A percentile compares a stretch with the other conserved stretches of the same genome.
phyloP scores from a whole-genome alignment of 2,888 invertebrate genomes.

The Apomyelois bistriatella region DNA sequence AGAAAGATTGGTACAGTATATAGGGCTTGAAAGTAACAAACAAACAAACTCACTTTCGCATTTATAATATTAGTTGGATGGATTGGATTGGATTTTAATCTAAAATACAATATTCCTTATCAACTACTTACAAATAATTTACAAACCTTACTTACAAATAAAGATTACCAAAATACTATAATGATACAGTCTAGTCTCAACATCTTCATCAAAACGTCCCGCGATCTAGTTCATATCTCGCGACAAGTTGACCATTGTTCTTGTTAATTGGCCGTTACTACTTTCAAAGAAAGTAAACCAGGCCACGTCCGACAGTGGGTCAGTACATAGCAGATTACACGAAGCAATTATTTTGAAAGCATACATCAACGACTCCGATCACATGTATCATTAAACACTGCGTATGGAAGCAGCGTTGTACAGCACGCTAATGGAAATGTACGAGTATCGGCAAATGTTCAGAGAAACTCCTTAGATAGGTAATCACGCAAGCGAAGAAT shows the following conservation, averaged over 20 bases:
- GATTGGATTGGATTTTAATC: no score
- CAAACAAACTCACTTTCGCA: no score
- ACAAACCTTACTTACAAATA: no score
- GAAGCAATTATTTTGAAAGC: constrained; percentile 21
- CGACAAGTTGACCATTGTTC: constrained; percentile 31
- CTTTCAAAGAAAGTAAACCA: constrained; percentile 37
- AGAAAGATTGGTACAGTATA: no score
- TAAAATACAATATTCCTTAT: no score
- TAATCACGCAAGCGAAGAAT: constrained; percentile 56
- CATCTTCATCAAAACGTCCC: neutral
- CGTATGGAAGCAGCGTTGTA: constrained; percentile 35
- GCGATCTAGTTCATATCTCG: constrained; percentile 20
- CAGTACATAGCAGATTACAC: constrained; percentile 32
- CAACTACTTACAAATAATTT: no score
- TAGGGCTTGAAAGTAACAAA: no score
- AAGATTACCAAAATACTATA: no score
- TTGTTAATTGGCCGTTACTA: constrained; percentile 24
- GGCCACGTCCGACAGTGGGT: constrained; percentile 45
- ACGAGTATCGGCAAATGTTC: constrained; percentile 18
- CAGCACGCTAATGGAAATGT: constrained; percentile 2
- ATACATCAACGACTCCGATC: constrained; percentile 31
- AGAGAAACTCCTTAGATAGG: constrained; percentile 46
- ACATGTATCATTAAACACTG: constrained; percentile 12
- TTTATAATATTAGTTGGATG: no score
- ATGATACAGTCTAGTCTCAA: no score